Evolutionary conservation across 2,113 vertebrate species (phyloP), one percentile per base, ranked within the genome.

Genomic region (Dromaius novaehollandiae): DNA sequence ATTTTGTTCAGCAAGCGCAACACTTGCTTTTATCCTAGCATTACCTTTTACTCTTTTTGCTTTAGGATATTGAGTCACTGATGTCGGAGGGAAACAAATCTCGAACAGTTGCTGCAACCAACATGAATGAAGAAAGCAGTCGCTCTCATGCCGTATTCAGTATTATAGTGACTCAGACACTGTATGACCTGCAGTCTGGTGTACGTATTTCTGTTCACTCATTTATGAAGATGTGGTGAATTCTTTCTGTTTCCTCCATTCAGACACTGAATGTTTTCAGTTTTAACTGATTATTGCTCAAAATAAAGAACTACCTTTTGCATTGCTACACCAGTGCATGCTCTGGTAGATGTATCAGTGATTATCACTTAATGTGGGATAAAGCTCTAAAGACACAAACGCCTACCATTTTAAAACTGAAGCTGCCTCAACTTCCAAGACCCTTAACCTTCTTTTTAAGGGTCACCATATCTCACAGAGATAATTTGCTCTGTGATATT

Each of bases 21-120:
- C 58, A 25, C 26, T 79, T 73, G 34, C 38, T 81, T 93, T 94
- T 91, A 76, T 92, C 80, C 65, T 76, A 42, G 30, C 53, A 77
- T 95, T 26, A 51, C 53, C 84, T 95, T 74, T 96, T 68, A 34
- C 24, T 86, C 89, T 87, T 89, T 82, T 77, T 94, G 74, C 92
- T 96, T 50, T 93, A 99, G 99, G 98, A 99, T 96, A 99, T 99
- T 85, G 99, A 99, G 89, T 98, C 97, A 92, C 50, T 97, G 98
- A 99, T 99, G 99, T 99, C 99, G 1, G 99, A 99, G 95, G 99
- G 99, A 89, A 99, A 99, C 97, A 99, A 99, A 95, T 99, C 99
- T 58, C 98, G 99, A 83, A 99, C 99, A 2, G 99, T 99, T 51
- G 99, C 99, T 51, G 99, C 99, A 60, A 99, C 99, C 95, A 99